Conservation (phyloP, 2,888 invertebrate species). For the Eristalinus aeneus region DNA sequence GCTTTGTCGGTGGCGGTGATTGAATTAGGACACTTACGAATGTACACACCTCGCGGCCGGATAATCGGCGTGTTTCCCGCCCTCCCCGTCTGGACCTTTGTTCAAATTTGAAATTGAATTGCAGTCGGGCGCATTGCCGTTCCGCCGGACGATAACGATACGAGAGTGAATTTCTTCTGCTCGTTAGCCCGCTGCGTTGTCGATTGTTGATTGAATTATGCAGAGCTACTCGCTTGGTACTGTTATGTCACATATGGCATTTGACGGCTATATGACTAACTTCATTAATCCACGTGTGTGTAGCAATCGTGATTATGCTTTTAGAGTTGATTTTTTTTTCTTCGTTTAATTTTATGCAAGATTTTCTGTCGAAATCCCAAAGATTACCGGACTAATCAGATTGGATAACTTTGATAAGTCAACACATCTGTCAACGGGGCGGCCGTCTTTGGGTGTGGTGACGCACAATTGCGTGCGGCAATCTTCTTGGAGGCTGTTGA, state of each 20-base stretch:
- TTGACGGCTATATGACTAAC: constrained; percentile 32
- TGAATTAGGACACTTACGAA: constrained; percentile 48
- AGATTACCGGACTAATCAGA: constrained; percentile 38
- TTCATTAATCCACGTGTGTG: constrained; percentile 61
- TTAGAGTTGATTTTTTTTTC: constrained; percentile 26
- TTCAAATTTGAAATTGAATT: constrained; percentile 55
- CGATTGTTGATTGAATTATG: constrained; percentile 62
- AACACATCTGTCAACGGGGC: constrained; percentile 8
- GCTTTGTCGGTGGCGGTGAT: constrained; percentile 45
- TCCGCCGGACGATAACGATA: constrained; percentile 19
- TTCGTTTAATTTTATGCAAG: constrained; percentile 49
- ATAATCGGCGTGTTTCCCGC: background rate
- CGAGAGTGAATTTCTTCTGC: constrained; percentile 46
- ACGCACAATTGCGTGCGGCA: background rate
- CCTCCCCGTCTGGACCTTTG: background rate
- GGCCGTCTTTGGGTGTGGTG: background rate
- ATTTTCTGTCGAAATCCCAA: constrained; percentile 55
- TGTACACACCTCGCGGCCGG: constrained; percentile 38
- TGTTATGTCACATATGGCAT: constrained; percentile 42
- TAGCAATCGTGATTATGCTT: constrained; percentile 64
- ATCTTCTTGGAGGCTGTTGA: background rate
- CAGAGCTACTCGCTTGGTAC: constrained; percentile 12
- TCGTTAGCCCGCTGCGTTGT: background rate
- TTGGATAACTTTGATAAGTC: constrained; percentile 37
- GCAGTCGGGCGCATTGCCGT: constrained; percentile 28